Evolutionary conservation across 2,888 invertebrate species (phyloP), one percentile per base, ranked within the genome.

Genomic region (Drosophila algonquin): DNA sequence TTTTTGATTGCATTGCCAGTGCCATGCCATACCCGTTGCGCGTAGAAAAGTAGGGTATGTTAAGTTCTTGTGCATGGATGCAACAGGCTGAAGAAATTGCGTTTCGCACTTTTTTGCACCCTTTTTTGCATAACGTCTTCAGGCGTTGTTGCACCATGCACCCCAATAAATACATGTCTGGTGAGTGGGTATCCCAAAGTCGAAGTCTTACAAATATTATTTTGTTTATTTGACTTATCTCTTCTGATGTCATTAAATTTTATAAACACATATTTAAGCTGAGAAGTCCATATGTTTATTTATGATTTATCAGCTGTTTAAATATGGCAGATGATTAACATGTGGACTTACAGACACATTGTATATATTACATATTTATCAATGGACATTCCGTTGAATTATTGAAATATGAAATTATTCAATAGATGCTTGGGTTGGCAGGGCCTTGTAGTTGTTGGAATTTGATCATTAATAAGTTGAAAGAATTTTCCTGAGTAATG

Each of bases 251-350:
- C 40, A 40, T 40, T n/a, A n/a, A 40, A 40, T n/a, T 40, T 40
- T 2, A 7, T n/a, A 40, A 14, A 40, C 40, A 40, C 14, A 40
- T 14, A 40, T 14, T 14, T 0, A 3, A 5, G 4, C 35, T 12
- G 35, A 5, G 35, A 14, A 67, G 56, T 64, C 54, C 74, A 73
- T 73, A 67, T 73, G 65, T 73, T 80, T 57, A 40, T 40, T 50
- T 57, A 78, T 84, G 84, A 80, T 79, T 82, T 81, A 72, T 72
- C 64, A 72, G 52, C 52, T 53, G 65, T 35, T 60, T 72, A 53
- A 63, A 60, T 71, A 46, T 27, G 45, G 21, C 24, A 56, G 48
- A 60, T 69, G 68, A 55, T 68, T 60, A 61, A 68, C 53, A 16
- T 21, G 58, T 45, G 53, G 54, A 54, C 63, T 48, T 7, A 53